Evolutionary conservation across 2,113 vertebrate species (phyloP).

Genomic region (Perognathus longimembris): DNA sequence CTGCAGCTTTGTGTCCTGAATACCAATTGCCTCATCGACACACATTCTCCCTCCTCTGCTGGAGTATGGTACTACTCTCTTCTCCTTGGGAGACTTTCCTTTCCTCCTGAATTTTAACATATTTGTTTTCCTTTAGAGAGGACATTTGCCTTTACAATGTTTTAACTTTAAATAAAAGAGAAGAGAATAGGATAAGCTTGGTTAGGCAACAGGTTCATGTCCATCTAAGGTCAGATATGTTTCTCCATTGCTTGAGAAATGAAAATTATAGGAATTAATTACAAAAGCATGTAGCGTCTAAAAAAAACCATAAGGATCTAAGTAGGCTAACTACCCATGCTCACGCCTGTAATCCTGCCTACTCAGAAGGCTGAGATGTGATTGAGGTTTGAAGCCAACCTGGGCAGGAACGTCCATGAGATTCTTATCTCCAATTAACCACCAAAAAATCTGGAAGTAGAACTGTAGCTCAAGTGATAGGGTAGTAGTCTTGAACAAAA

Average conservation of each 20-base stretch:
- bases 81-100: neutral
- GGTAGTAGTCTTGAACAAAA: no score
- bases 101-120: conserved; percentile 1
- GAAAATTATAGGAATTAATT: neutral
- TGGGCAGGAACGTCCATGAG: no score
- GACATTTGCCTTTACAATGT: neutral
- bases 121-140: neutral
- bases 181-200: neutral
- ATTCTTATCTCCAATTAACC: no score
- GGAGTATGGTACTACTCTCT: neutral
- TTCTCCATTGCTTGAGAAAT: neutral
- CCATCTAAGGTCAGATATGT: neutral
- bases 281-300: neutral
- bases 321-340: neutral
- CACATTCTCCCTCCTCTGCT: neutral
- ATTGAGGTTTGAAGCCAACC: no score
- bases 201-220: neutral
- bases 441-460: no score
- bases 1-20: neutral
- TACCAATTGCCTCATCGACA: neutral
- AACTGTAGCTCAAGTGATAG: no score
- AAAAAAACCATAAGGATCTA: neutral
- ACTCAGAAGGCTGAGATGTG: no score
- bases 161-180: conserved; percentile 20
- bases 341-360: no score